Evolutionary conservation across 2,113 vertebrate genomes (phyloP).

Genomic region (Pipa parva): DNA sequence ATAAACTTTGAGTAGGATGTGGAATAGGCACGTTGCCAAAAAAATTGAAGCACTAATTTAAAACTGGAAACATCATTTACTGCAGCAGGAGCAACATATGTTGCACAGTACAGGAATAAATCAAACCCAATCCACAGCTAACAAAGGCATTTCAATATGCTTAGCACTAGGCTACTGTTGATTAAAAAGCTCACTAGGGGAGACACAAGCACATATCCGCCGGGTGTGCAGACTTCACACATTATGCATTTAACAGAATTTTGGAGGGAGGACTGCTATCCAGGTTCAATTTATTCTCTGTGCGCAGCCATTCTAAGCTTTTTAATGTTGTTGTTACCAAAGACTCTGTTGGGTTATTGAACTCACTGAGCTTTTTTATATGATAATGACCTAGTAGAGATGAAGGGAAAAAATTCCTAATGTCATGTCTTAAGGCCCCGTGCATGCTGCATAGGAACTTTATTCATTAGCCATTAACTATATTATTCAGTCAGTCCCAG

Average conservation of each 20-base stretch:
- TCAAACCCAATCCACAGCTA: slow-evolving; percentile 44
- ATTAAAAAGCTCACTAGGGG: slow-evolving; percentile 59
- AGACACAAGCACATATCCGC: slow-evolving; percentile 54
- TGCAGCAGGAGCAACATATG: slow-evolving; percentile 42
- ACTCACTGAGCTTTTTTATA: slow-evolving; percentile 45
- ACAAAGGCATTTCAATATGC: slow-evolving; percentile 50
- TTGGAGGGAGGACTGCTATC: slow-evolving; percentile 48
- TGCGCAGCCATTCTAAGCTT: slow-evolving; percentile 45
- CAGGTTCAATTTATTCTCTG: slow-evolving; percentile 50
- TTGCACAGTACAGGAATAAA: slow-evolving; percentile 47
- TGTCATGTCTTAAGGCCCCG: too few relatives aligned
- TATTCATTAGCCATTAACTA: too few relatives aligned
- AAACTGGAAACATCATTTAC: slow-evolving; percentile 34
- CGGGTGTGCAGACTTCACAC: slow-evolving; percentile 49
- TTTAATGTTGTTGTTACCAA: slow-evolving; percentile 46
- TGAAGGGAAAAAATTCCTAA: slow-evolving; percentile 22
- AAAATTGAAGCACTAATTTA: slow-evolving; percentile 42
- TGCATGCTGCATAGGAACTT: too few relatives aligned
- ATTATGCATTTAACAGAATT: slow-evolving; percentile 55
- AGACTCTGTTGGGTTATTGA: slow-evolving; percentile 46
- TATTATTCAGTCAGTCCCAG: too few relatives aligned
- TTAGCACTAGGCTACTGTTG: slow-evolving; percentile 57
- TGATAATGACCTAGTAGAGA: slow-evolving; percentile 23
- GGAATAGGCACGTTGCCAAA: slow-evolving; percentile 20
- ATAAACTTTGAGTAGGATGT: slow-evolving; percentile 27